These are phyloP conservation scores for Lytechinus pictus DNA, from an alignment of 35 echinoderm and acorn worm species.

Conservation along the genomic window DNA sequence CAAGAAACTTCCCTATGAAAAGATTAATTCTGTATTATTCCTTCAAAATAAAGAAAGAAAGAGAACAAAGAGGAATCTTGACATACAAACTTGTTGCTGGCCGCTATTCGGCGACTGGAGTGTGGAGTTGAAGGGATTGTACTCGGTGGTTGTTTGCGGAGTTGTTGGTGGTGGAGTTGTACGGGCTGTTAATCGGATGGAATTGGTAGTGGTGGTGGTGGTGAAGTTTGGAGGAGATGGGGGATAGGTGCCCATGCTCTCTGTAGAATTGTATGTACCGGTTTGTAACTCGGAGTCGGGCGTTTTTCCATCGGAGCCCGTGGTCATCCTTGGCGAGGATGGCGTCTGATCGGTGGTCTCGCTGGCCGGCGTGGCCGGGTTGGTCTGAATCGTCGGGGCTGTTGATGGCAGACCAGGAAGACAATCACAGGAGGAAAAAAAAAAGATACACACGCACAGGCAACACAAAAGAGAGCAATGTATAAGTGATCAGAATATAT, in stretches of 20 bases:
- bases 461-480: conserved; percentile 36
- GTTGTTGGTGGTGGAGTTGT: neutral
- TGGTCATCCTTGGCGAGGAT: neutral
- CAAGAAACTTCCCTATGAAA: neutral
- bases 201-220: neutral
- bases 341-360: neutral
- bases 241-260: conserved; percentile 19
- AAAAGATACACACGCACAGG: neutral
- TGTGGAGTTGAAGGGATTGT: conserved; percentile 13
- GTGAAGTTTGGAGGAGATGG: neutral
- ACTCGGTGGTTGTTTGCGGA: neutral
- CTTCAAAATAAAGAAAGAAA: neutral
- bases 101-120: neutral
- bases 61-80: conserved; percentile 15
- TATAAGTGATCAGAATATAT: neutral
- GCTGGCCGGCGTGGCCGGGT: neutral
- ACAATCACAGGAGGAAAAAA: neutral
- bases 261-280: neutral
- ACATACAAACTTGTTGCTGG: conserved; percentile 25
- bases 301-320: neutral
- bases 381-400: conserved; percentile 5
- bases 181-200: neutral
- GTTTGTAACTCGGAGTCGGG: neutral
- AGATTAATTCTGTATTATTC: neutral
- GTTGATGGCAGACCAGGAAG: neutral